Percentiles rank a stretch among this genome's conserved stretches.
Conservation (phyloP, 92 coral and sea anemone genomes). For the Phymanthus crucifer region DNA sequence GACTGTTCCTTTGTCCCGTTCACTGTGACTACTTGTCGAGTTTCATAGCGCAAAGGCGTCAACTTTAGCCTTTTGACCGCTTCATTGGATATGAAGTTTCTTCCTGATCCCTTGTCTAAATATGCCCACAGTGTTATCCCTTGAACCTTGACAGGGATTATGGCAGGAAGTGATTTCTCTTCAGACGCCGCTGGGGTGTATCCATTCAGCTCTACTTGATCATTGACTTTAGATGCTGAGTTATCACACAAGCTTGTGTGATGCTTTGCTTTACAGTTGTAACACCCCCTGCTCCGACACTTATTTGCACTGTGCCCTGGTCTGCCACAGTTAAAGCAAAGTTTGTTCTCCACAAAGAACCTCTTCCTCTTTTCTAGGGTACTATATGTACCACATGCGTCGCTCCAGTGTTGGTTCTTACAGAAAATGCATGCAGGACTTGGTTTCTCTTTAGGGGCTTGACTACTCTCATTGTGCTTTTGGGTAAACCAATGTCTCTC, state of each 20-base stretch:
- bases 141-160: conserved; percentile 50
- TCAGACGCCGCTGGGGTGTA: conserved; percentile 33
- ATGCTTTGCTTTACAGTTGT: conserved; percentile 53
- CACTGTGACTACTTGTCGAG: conserved; percentile 53
- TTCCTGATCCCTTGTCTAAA: conserved; percentile 62
- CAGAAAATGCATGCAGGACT: conserved; percentile 9
- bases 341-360: conserved; percentile 50
- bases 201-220: conserved; percentile 23
- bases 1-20: conserved; percentile 51
- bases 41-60: conserved; percentile 43
- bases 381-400: background rate
- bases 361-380: conserved; percentile 42
- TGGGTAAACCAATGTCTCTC: conserved; percentile 38
- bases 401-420: conserved; percentile 33
- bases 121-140: conserved; percentile 52
- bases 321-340: conserved; percentile 57
- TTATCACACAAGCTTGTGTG: conserved; percentile 40
- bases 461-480: conserved; percentile 19
- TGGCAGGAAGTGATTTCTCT: conserved; percentile 53
- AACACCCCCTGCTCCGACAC: conserved; percentile 53
- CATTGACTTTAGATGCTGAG: background rate
- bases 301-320: conserved; percentile 44
- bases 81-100: conserved; percentile 53
- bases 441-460: conserved; percentile 8
- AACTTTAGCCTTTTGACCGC: conserved; percentile 41